Base-by-base conservation (phyloP, 2,113 vertebrate species). In the Bos indicus region DNA sequence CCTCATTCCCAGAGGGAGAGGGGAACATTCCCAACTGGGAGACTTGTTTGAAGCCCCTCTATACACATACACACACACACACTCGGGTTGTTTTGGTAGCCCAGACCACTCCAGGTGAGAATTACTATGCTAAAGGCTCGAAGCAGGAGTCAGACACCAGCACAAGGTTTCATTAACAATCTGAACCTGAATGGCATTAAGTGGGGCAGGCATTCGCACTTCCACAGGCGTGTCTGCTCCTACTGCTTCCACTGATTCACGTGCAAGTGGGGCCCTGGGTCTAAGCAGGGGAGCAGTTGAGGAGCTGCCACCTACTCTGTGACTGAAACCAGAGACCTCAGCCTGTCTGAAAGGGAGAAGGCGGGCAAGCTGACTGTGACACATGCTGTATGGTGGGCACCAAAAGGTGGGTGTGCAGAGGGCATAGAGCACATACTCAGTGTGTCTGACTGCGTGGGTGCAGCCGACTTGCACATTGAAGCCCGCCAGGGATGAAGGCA, bases 301-400 rank as follows among this genome's bases (percentile, higher is more conserved):
- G 54, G 67, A 48, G 48, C 74, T 23, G 36, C 17, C 36, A 59
- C 83, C 67, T n/a, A 40, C 54, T n/a, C 80, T 59, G 4, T 43
- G 64, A 52, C 1, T 16, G 36, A 92, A 25, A 71, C 9, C 80
- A 87, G 52, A 60, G 59, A 64, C 52, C 33, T 13, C 60, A 40
- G 30, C 46, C 74, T 54, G 8, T 15, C 48, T 16, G 23, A 17
- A 19, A 52, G 30, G 82, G 25, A 52, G 40, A 71, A n/a, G 8
- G 46, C 2, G 1, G 82, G 23, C 19, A 56, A 46, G 83, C 54
- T 25, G 64, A 6, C 59, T 4, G 3, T 3, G 40, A 25, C 12
- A 21, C 10, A 2, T 1, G 21, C 30, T 43, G 13, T 14, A 0
- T 6, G 46, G 36, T 4, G 16, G 13, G 6, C 1, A 0, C 54